Evolutionary conservation across 2,113 vertebrate genomes (phyloP).

Genomic region (Hipposideros armiger): DNA sequence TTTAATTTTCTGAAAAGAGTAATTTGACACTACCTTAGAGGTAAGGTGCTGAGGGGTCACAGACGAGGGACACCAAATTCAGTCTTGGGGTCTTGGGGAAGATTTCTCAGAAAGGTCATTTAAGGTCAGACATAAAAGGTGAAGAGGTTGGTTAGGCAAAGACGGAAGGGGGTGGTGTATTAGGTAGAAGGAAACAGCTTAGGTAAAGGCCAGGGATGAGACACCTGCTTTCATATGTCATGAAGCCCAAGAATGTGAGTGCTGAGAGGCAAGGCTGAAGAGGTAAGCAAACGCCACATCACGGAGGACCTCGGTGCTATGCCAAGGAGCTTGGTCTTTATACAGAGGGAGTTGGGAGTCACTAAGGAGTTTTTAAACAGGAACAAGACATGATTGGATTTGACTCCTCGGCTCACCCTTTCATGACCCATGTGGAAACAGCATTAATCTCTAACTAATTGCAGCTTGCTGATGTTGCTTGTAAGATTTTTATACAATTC

Average conservation of each 20-base stretch:
- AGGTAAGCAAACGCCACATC: background rate
- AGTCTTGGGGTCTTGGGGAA: background rate
- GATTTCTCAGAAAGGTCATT: conserved; percentile 14
- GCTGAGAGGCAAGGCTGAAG: background rate
- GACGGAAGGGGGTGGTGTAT: background rate
- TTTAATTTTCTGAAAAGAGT: background rate
- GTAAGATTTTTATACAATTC: background rate
- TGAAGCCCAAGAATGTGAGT: background rate
- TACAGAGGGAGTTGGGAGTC: background rate
- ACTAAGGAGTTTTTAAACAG: background rate
- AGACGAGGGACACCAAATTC: background rate
- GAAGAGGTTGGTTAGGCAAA: background rate
- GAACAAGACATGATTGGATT: background rate
- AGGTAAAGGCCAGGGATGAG: background rate
- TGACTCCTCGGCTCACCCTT: background rate
- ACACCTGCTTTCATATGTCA: too few relatives aligned
- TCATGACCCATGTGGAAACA: background rate
- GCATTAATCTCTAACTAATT: background rate
- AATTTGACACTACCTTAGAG: background rate
- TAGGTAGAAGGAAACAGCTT: background rate
- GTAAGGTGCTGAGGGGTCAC: background rate
- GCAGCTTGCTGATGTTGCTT: background rate
- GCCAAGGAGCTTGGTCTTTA: background rate
- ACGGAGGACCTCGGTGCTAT: background rate
- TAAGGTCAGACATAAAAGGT: background rate